Evolutionary conservation across 2,797 vertebrate species (phyloP).

Genomic region (Paramormyrops hopkinsi): DNA sequence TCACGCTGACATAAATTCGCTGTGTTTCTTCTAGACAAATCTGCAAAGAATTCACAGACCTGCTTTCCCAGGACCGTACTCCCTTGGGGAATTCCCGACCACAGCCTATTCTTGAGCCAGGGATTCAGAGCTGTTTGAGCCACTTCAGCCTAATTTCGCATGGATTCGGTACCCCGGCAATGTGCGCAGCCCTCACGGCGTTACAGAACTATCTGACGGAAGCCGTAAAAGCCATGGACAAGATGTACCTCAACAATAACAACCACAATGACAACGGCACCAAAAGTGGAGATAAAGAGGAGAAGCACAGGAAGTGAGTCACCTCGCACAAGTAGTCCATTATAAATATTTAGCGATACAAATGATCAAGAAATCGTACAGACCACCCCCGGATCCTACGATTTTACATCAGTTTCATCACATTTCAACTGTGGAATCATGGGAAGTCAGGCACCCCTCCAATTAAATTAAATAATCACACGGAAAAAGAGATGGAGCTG

Average conservation of each 20-base stretch:
- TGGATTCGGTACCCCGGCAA: constrained; percentile 95
- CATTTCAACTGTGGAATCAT: constrained; percentile 58
- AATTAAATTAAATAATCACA: constrained; percentile 40
- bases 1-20: constrained; percentile 28
- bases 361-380: constrained; percentile 56
- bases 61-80: constrained; percentile 98
- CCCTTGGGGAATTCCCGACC: constrained; percentile 95
- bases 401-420: constrained; percentile 55
- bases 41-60: constrained; percentile 99
- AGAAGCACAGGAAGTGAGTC: constrained; percentile 96
- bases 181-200: constrained; percentile 93
- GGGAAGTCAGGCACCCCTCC: constrained; percentile 43
- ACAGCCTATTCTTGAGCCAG: constrained; percentile 94
- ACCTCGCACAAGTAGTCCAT: constrained; percentile 51
- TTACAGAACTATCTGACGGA: constrained; percentile 99
- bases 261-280: constrained; percentile 93
- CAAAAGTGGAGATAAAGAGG: constrained; percentile 97
- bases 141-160: constrained; percentile 99
- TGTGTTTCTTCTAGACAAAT: constrained; percentile 78
- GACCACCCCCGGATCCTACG: constrained; percentile 65
- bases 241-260: constrained; percentile 99
- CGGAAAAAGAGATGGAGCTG: constrained; percentile 65
- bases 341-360: constrained; percentile 69
- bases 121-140: constrained; percentile 98
- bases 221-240: constrained; percentile 99